Evolutionary conservation across 2,888 invertebrate species (phyloP), one percentile per base, ranked within the genome.

Genomic region (Myopa tessellatipennis): DNA sequence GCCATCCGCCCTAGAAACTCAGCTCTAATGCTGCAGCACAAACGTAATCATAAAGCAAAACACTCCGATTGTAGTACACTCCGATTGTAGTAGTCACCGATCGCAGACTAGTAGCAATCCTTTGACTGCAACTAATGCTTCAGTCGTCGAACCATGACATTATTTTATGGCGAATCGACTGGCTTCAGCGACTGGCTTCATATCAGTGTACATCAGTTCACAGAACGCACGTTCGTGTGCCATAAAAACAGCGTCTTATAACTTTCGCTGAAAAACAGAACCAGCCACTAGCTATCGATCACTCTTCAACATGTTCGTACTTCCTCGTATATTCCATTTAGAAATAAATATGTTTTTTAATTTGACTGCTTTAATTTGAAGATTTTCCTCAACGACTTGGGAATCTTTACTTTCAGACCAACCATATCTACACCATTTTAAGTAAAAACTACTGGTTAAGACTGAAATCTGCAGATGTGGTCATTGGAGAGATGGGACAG

Each of bases 241-340:
- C 14, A 10, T 50, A 50, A 50, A 50, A 50, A 14, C 26, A 10
- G 4, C 55, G 10, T 55, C 55, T 4, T 7, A 4, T 6, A 67
- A 67, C 67, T 67, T 67, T 67, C 67, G 40, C 67, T 67, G 40
- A 67, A n/a, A 67, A 40, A 26, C 38, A 40, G 36, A 16, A 10
- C 34, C 34, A 34, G 8, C 36, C n/a, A 63, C 16, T 34, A 6
- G 26, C 4, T 36, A 63, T n/a, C 67, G 16, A 67, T 67, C 40
- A 40, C n/a, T 67, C 40, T 18, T 16, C 38, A 10, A 67, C n/a
- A 5, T 40, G 14, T 4, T 5, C 14, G 10, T n/a, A 40, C 67
- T 40, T 67, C 40, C 67, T 40, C 40, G 12, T 67, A 40, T 14
- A 40, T 40, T 34, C 7, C 7, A 67, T 67, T 14, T n/a, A 40